Percentiles rank a stretch among this genome's conserved stretches.
phyloP scores from a whole-genome alignment of 2,113 vertebrate genomes.

The Phalacrocorax brasilianus region DNA sequence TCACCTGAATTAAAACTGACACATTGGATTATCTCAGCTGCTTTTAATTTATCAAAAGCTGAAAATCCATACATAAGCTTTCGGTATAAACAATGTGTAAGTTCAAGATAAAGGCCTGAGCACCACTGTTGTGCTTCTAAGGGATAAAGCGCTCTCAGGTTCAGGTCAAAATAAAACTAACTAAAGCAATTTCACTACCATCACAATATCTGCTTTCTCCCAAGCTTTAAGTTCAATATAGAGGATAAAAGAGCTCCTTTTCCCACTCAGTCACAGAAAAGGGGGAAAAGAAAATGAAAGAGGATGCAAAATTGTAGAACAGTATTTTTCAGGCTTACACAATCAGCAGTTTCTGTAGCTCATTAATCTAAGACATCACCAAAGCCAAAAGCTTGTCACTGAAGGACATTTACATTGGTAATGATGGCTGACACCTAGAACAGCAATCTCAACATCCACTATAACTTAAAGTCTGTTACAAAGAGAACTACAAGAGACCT shows the following conservation, averaged over 20 bases:
- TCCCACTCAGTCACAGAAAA: background rate
- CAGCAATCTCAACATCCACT: background rate
- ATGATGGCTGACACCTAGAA: background rate
- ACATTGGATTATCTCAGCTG: background rate
- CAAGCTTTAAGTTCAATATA: background rate
- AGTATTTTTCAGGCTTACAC: background rate
- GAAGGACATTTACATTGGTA: background rate
- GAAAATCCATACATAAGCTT: background rate
- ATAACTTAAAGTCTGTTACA: background rate
- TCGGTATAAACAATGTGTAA: background rate
- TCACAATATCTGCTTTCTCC: background rate
- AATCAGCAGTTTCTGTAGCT: background rate
- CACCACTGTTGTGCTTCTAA: fast-evolving
- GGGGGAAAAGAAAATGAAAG: background rate
- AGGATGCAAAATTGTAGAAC: background rate
- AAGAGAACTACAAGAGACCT: background rate
- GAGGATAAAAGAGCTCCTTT: background rate
- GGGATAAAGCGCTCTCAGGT: fast-evolving
- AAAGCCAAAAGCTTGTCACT: background rate
- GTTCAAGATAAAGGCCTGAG: background rate
- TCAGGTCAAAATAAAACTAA: background rate
- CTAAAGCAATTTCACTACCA: background rate
- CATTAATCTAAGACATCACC: background rate
- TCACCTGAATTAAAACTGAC: background rate
- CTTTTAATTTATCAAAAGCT: background rate